These are phyloP conservation scores for Acronicta leporina DNA, from an alignment of 2,888 invertebrate genomes.

Conservation along the genomic window DNA sequence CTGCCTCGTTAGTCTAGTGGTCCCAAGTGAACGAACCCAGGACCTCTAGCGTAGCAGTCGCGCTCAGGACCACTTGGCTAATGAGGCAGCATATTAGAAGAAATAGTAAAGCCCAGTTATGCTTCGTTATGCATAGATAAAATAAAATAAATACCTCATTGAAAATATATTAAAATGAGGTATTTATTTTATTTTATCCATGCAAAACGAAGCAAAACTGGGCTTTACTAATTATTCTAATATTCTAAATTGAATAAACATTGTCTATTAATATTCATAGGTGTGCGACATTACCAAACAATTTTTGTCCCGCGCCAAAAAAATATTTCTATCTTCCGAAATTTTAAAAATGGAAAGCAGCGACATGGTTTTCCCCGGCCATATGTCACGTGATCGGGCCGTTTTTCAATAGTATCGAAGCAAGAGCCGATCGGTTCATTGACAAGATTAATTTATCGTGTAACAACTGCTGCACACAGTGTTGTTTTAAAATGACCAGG, in stretches of 20 bases:
- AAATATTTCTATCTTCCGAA: slow-evolving; percentile 45
- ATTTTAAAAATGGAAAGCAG: slow-evolving; percentile 54
- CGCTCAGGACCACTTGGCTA: no score
- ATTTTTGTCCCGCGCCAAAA: slow-evolving; percentile 13
- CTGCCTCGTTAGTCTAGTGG: no score
- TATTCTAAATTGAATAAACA: neutral
- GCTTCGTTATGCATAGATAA: no score
- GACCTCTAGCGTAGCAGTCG: no score
- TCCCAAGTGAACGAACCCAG: no score
- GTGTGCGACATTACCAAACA: slow-evolving; percentile 16
- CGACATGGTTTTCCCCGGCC: slow-evolving; percentile 53
- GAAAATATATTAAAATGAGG: no score
- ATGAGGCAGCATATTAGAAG: no score
- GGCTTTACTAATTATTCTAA: neutral
- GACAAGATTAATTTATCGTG: slow-evolving; percentile 83
- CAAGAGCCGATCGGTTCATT: slow-evolving; percentile 70
- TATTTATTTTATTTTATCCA: no score
- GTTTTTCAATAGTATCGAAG: slow-evolving; percentile 74
- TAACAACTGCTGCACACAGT: slow-evolving; percentile 70
- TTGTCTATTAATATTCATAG: slow-evolving; percentile 17
- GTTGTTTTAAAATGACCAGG: slow-evolving; percentile 51
- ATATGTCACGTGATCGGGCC: slow-evolving; percentile 68
- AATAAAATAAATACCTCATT: no score
- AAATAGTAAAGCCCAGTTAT: no score
- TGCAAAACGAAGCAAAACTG: no score